phyloP scores from a whole-genome alignment of 2,113 vertebrate genomes.

The Crotalus tigris region DNA sequence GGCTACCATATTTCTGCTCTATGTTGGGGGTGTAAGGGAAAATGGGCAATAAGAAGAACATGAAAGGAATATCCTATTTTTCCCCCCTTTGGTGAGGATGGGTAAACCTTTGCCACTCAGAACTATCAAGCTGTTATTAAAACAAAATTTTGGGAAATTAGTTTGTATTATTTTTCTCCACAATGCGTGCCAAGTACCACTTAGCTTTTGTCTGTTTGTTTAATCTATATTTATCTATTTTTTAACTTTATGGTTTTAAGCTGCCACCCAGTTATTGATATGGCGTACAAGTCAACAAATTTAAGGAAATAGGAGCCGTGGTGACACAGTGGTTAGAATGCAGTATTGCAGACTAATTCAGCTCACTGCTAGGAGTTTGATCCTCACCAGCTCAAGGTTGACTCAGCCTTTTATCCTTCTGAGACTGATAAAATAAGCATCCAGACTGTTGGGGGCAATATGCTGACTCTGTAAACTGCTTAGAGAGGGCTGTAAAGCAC shows the following conservation, averaged over 20 bases:
- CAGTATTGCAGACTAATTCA: too few species aligned
- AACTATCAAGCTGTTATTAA: background rate
- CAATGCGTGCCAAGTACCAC: background rate
- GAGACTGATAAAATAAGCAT: too few species aligned
- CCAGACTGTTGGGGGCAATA: too few species aligned
- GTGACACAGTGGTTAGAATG: too few species aligned
- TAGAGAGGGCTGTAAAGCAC: too few species aligned
- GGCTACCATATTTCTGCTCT: background rate
- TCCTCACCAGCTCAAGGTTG: too few species aligned
- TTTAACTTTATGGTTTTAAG: background rate
- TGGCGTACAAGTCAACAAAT: background rate
- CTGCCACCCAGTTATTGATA: background rate
- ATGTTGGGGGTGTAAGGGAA: background rate
- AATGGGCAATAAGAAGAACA: background rate
- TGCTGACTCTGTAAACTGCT: too few species aligned
- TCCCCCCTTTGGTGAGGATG: background rate
- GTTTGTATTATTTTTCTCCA: background rate
- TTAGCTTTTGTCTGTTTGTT: background rate
- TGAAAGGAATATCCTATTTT: background rate
- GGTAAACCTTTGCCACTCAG: background rate
- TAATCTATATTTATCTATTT: background rate
- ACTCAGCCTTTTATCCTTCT: too few species aligned
- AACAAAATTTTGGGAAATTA: background rate
- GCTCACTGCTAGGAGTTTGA: too few species aligned
- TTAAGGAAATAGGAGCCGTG: too few species aligned